Evolutionary conservation across 2,113 vertebrate genomes (phyloP).

Genomic region (Xerus inauris): DNA sequence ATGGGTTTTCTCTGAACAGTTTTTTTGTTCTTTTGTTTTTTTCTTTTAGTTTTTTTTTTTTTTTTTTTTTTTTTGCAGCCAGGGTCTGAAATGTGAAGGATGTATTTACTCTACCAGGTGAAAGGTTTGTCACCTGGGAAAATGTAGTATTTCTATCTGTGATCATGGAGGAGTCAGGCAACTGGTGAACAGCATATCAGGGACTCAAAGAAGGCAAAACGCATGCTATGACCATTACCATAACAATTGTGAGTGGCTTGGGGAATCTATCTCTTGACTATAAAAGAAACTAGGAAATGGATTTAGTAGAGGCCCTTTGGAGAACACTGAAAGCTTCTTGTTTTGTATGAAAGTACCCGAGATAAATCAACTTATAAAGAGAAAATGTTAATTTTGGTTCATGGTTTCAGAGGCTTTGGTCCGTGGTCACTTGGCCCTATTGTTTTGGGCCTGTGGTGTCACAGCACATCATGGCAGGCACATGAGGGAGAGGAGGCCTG

Average conservation of each 20-base stretch:
- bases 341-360: background rate
- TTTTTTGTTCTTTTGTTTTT: too few species aligned
- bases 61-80: background rate
- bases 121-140: background rate
- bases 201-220: background rate
- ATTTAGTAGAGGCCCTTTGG: background rate
- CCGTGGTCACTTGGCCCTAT: background rate
- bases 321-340: background rate
- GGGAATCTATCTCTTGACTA: background rate
- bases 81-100: constrained; percentile 9
- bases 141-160: background rate
- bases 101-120: constrained; percentile 32
- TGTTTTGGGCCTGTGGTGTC: background rate
- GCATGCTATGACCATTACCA: fast-evolving
- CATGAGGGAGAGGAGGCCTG: too few species aligned
- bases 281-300: background rate
- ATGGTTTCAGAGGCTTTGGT: background rate
- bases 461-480: background rate
- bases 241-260: background rate
- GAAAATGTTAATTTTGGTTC: background rate
- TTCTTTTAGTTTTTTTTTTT: too few species aligned
- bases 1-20: constrained; percentile 63
- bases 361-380: background rate
- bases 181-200: background rate
- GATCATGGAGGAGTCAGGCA: background rate